phyloP scores from a whole-genome alignment of 1,140 invertebrate species.

The Tyrophagus putrescentiae region DNA sequence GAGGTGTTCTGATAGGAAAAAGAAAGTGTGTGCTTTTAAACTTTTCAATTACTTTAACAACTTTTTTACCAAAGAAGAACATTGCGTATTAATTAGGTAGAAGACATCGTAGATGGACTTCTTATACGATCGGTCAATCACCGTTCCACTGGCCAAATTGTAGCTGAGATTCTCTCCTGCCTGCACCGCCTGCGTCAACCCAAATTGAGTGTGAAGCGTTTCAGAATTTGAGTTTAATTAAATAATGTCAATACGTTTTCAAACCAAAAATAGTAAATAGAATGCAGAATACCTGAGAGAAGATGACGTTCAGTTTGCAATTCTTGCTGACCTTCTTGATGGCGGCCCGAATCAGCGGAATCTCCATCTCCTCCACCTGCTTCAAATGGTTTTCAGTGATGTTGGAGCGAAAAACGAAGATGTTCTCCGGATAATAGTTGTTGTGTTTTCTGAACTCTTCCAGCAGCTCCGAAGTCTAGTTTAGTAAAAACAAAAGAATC shows the following conservation, averaged over 20 bases:
- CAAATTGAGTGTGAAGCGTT: slow-evolving; percentile 20
- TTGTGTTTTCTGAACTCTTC: slow-evolving; percentile 29
- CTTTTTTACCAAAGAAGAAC: slow-evolving; percentile 60
- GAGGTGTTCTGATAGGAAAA: slow-evolving; percentile 28
- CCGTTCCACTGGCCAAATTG: slow-evolving; percentile 26
- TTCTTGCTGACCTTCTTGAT: slow-evolving; percentile 26
- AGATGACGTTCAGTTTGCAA: slow-evolving; percentile 18
- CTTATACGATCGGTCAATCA: slow-evolving; percentile 23
- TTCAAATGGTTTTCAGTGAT: slow-evolving; percentile 37
- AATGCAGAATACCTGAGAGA: no score
- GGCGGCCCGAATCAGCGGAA: slow-evolving; percentile 22
- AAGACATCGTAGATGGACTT: slow-evolving; percentile 22
- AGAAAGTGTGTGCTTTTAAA: slow-evolving; percentile 33
- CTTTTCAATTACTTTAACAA: slow-evolving; percentile 60
- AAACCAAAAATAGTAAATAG: no score
- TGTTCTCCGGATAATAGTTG: slow-evolving; percentile 29
- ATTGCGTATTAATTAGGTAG: slow-evolving; percentile 38
- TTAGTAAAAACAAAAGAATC: slow-evolving; percentile 27
- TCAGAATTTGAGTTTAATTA: no score
- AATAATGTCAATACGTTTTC: no score
- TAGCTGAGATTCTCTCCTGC: slow-evolving; percentile 37
- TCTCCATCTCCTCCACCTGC: slow-evolving; percentile 27
- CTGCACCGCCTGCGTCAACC: background rate
- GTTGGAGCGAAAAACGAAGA: slow-evolving; percentile 37
- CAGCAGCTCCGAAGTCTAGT: slow-evolving; percentile 37